A percentile compares a stretch with the other conserved stretches of the same genome.
Evolutionary conservation across 1,140 invertebrate species (phyloP).

Genomic region (Anoplophora glabripennis): DNA sequence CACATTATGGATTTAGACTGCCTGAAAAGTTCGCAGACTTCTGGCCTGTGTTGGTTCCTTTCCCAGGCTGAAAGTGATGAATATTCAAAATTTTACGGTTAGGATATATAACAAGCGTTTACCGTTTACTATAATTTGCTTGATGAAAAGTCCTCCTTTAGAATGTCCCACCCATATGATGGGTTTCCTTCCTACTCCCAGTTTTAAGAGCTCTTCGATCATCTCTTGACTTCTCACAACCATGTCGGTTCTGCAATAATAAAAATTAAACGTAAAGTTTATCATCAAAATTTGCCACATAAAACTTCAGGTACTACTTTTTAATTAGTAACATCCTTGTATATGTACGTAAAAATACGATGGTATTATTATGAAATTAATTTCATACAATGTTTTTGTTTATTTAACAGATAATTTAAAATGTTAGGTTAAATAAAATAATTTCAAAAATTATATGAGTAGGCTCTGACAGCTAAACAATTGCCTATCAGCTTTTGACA

Average conservation of each 20-base stretch:
- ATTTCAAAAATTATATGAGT: too few species aligned
- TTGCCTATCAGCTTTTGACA: too few species aligned
- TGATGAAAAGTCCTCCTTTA: constrained; percentile 70
- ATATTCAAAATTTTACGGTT: neutral
- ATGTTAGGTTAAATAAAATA: too few species aligned
- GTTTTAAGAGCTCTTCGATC: constrained; percentile 57
- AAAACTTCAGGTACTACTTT: too few species aligned
- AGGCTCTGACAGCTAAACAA: too few species aligned
- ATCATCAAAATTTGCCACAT: too few species aligned
- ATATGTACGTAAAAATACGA: too few species aligned
- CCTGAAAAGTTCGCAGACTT: constrained; percentile 46
- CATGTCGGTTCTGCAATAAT: constrained; percentile 55
- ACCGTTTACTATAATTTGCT: constrained; percentile 63
- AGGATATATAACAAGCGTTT: constrained; percentile 20
- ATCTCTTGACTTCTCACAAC: constrained; percentile 64
- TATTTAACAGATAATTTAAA: too few species aligned
- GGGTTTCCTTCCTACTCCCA: constrained; percentile 61
- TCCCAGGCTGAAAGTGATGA: constrained; percentile 39
- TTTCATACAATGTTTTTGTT: too few species aligned
- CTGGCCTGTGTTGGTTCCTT: constrained; percentile 10
- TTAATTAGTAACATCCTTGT: too few species aligned
- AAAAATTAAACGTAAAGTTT: too few species aligned
- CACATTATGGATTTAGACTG: constrained; percentile 64
- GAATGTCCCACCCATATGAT: constrained; percentile 72
- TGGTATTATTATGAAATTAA: too few species aligned